phyloP scores from a whole-genome alignment of 1,140 invertebrate genomes.

The Lasaia peninsularis region DNA sequence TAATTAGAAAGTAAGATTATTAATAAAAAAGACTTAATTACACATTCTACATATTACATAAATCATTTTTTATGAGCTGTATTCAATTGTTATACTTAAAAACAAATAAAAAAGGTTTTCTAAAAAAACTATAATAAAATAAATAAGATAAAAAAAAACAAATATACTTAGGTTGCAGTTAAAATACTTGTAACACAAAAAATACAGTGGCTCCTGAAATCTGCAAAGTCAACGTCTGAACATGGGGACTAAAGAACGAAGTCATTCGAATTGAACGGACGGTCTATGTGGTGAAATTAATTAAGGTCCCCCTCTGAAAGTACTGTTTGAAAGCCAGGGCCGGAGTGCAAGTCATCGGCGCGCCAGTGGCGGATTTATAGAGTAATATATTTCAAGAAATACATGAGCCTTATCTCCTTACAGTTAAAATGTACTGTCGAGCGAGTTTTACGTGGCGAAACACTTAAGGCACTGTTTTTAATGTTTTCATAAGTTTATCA shows the following conservation, averaged over 20 bases:
- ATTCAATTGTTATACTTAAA: too few species aligned
- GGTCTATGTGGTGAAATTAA: slow-evolving; percentile 61
- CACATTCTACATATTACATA: too few species aligned
- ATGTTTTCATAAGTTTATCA: background rate
- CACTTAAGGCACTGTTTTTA: slow-evolving; percentile 25
- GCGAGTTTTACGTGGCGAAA: slow-evolving; percentile 40
- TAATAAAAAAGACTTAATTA: too few species aligned
- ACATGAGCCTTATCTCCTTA: slow-evolving; percentile 59
- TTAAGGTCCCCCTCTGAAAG: slow-evolving; percentile 60
- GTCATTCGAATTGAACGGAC: slow-evolving; percentile 56
- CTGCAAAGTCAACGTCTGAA: slow-evolving; percentile 1
- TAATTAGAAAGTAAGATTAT: too few species aligned
- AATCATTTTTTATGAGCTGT: too few species aligned
- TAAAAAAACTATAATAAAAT: too few species aligned
- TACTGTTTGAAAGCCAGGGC: slow-evolving; percentile 53
- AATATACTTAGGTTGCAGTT: too few species aligned
- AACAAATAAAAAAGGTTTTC: too few species aligned
- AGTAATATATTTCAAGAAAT: slow-evolving; percentile 56
- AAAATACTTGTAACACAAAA: too few species aligned
- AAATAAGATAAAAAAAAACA: too few species aligned
- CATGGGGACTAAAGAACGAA: slow-evolving; percentile 44
- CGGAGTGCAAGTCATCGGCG: slow-evolving; percentile 58
- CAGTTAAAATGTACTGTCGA: slow-evolving; percentile 62
- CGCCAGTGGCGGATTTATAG: slow-evolving; percentile 51
- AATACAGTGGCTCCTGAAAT: background rate